phyloP scores from a whole-genome alignment of 2,888 invertebrate genomes.

The Julus scandinavius region DNA sequence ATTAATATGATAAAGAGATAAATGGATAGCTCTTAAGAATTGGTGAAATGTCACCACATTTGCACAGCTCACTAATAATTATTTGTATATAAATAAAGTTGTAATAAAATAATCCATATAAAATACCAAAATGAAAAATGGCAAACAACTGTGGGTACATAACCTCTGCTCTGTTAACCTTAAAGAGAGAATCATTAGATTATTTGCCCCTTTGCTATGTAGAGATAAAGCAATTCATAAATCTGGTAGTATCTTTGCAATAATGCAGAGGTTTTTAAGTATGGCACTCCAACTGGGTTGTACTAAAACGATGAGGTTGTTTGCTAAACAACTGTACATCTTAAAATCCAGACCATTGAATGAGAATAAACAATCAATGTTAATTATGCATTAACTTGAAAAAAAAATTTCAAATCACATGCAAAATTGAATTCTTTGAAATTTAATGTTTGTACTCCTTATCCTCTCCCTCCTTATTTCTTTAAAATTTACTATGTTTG shows the following conservation, averaged over 20 bases:
- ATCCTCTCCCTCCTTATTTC: too few relatives aligned
- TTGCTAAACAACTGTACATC: too few relatives aligned
- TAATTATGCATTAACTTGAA: too few relatives aligned
- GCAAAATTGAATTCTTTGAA: too few relatives aligned
- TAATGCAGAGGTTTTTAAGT: neutral
- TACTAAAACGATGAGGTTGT: neutral
- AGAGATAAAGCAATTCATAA: neutral
- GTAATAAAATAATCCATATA: slow-evolving; percentile 39
- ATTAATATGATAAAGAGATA: neutral
- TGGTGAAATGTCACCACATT: neutral
- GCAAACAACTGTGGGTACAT: neutral
- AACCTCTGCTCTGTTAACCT: neutral
- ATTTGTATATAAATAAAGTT: slow-evolving; percentile 15
- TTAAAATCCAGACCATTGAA: too few relatives aligned
- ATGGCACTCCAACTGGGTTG: slow-evolving; percentile 28
- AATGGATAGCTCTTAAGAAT: neutral
- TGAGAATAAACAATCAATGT: too few relatives aligned
- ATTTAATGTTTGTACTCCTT: too few relatives aligned
- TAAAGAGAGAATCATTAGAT: neutral
- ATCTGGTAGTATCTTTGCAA: slow-evolving; percentile 4
- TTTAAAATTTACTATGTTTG: too few relatives aligned
- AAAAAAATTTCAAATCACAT: too few relatives aligned
- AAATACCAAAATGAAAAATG: slow-evolving; percentile 4
- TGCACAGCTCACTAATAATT: neutral
- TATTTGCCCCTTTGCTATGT: neutral